Evolutionary conservation across 2,797 vertebrate genomes (phyloP).

Genomic region (Podarcis lilfordi): DNA sequence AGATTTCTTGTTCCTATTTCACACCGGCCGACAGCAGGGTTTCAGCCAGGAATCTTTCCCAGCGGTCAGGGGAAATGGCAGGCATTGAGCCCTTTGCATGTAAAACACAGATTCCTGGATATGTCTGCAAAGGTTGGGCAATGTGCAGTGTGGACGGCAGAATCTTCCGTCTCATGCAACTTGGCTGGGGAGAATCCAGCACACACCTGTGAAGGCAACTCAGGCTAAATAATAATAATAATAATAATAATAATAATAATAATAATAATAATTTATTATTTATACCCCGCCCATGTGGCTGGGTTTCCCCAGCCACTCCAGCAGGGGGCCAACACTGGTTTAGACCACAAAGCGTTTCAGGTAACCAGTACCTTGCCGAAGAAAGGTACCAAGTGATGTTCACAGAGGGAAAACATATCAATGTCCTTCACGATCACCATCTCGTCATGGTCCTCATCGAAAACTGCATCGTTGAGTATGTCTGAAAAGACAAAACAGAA

Average conservation of each 20-base stretch:
- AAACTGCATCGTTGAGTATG: slow-evolving; percentile 83
- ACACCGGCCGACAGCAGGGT: no score
- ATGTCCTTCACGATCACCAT: slow-evolving; percentile 86
- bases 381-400: slow-evolving; percentile 86
- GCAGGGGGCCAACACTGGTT: not conserved
- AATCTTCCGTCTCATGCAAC: not conserved
- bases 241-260: no score
- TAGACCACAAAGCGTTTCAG: not conserved
- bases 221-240: no score
- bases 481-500: slow-evolving; percentile 62
- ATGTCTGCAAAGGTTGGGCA: no score
- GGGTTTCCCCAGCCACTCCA: no score
- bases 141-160: no score
- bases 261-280: no score
- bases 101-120: not conserved
- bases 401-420: slow-evolving; percentile 85
- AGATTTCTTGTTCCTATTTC: not conserved
- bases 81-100: not conserved
- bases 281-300: no score
- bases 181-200: not conserved
- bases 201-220: no score
- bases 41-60: not conserved
- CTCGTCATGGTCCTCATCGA: slow-evolving; percentile 85
- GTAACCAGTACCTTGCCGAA: slow-evolving; percentile 79
- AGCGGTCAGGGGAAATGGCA: not conserved